Percentiles rank a stretch among this genome's conserved stretches.
phyloP scores from a whole-genome alignment of 2,888 invertebrate species.

The Acanthosoma haemorrhoidale region DNA sequence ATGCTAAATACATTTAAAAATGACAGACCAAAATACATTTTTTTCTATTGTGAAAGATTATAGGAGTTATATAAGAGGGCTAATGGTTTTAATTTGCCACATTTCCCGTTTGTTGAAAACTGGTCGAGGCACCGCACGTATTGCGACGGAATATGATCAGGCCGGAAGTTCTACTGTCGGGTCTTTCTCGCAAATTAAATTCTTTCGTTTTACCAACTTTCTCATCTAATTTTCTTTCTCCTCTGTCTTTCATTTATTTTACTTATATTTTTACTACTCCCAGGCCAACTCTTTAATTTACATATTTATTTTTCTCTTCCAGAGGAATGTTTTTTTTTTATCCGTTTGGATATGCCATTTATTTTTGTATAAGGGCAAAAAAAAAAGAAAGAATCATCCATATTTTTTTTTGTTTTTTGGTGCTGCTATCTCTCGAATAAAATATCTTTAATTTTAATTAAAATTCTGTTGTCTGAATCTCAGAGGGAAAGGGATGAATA shows the following conservation, averaged over 20 bases:
- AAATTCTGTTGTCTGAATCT: too few relatives aligned
- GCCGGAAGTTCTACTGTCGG: not conserved
- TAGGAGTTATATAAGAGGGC: not conserved
- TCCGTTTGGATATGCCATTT: too few relatives aligned
- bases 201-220: conserved; percentile 5
- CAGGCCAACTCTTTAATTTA: not conserved
- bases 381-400: too few relatives aligned
- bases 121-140: not conserved
- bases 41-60: not conserved
- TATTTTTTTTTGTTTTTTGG: too few relatives aligned
- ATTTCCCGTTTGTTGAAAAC: not conserved
- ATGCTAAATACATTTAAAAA: too few relatives aligned
- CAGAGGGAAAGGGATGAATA: too few relatives aligned
- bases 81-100: not conserved
- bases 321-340: too few relatives aligned
- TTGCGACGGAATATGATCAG: not conserved
- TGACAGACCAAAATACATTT: not conserved
- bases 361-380: too few relatives aligned
- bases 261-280: not conserved
- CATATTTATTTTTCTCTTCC: not conserved
- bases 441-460: too few relatives aligned
- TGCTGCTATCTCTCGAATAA: too few relatives aligned
- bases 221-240: not conserved
- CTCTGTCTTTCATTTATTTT: not conserved
- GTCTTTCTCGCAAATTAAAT: not conserved